These are phyloP conservation scores for Andrena camellia DNA, from an alignment of 2,888 invertebrate genomes.

Conservation along the genomic window DNA sequence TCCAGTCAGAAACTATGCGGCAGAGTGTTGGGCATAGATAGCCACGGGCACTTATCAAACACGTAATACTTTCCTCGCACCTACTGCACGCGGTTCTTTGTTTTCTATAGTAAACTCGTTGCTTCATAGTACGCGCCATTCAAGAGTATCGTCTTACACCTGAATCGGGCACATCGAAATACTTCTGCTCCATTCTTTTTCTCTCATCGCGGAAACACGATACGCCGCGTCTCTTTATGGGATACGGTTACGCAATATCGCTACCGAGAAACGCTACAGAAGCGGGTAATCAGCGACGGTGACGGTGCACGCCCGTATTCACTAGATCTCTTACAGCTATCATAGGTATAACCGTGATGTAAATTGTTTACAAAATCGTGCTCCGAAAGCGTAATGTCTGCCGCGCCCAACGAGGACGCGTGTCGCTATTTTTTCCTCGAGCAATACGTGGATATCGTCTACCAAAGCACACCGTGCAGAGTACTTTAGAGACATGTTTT, in stretches of 20 bases:
- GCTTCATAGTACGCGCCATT: neutral
- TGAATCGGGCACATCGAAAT: conserved; percentile 49
- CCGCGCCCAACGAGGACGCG: neutral
- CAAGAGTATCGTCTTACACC: conserved; percentile 31
- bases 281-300: conserved; percentile 36
- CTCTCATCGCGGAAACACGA: conserved; percentile 42
- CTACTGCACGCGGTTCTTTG: neutral
- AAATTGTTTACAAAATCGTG: conserved; percentile 41
- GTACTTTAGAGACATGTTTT: neutral
- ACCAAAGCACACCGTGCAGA: neutral
- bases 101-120: neutral
- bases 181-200: conserved; percentile 23
- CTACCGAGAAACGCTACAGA: conserved; percentile 35
- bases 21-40: conserved; percentile 16
- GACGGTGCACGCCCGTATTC: conserved; percentile 9
- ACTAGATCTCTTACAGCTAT: conserved; percentile 5
- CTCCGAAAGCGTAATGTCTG: neutral
- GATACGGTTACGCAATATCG: conserved; percentile 54
- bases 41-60: conserved; percentile 2
- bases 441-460: neutral
- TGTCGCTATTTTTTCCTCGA: neutral
- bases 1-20: conserved; percentile 19
- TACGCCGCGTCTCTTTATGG: conserved; percentile 40
- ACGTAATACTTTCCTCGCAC: neutral
- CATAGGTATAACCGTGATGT: conserved; percentile 13